Evolutionary conservation across 2,888 invertebrate species (phyloP).

Genomic region (Macrosiphum euphorbiae): DNA sequence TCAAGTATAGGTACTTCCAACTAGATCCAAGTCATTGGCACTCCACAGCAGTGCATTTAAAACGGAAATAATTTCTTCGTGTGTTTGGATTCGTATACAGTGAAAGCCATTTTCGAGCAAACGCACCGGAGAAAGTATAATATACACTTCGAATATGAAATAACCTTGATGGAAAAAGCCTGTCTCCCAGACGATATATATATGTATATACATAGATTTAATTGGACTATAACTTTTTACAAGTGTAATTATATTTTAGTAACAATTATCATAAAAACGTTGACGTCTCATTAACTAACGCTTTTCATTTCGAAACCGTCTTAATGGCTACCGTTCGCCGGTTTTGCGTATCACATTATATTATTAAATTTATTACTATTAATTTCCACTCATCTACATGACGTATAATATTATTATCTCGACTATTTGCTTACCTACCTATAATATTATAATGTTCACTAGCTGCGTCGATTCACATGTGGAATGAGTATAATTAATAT

Average conservation of each 20-base stretch:
- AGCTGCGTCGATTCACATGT: neutral
- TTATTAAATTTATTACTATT: neutral
- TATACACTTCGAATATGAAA: conserved; percentile 29
- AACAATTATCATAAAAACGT: conserved; percentile 17
- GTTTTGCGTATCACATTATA: neutral
- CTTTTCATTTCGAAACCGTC: conserved; percentile 29
- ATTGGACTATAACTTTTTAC: conserved; percentile 24
- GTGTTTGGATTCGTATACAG: conserved; percentile 32
- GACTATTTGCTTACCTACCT: neutral
- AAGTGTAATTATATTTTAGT: conserved; percentile 23
- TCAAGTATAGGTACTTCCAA: neutral
- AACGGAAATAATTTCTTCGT: conserved; percentile 44
- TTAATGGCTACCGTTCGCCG: neutral
- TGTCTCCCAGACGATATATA: conserved; percentile 35
- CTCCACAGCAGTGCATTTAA: neutral
- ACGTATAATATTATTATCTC: neutral
- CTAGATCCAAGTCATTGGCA: conserved; percentile 34
- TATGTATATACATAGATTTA: neutral
- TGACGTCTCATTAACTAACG: conserved; percentile 28
- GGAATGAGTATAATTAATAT: neutral
- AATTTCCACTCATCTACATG: neutral
- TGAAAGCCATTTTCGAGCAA: conserved; percentile 48
- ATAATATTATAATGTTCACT: neutral
- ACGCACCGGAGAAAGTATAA: conserved; percentile 40
- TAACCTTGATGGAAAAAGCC: conserved; percentile 43